phyloP scores from a whole-genome alignment of 2,888 invertebrate species.

The Diadegma fenestrale region DNA sequence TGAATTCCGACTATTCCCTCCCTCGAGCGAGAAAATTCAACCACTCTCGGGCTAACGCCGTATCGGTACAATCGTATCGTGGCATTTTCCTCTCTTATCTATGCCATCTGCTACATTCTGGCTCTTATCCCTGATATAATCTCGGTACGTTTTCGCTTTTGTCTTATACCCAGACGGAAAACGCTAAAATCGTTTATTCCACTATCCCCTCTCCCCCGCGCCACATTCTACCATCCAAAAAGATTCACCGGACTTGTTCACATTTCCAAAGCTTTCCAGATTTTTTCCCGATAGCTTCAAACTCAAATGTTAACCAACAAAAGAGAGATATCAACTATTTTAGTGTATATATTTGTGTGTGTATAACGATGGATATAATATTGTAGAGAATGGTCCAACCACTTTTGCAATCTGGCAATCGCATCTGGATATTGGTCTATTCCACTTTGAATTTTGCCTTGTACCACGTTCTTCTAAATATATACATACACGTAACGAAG shows the following conservation, averaged over 20 bases:
- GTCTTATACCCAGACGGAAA: slow-evolving; percentile 24
- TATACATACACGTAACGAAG: neutral
- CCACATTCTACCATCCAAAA: neutral
- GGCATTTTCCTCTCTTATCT: slow-evolving; percentile 44
- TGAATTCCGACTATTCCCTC: slow-evolving; percentile 27
- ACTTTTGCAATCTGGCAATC: slow-evolving; percentile 60
- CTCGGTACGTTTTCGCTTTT: slow-evolving; percentile 46
- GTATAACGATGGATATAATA: slow-evolving; percentile 19
- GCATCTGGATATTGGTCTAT: slow-evolving; percentile 58
- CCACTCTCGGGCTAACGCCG: slow-evolving; percentile 6
- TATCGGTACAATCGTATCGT: slow-evolving; percentile 33
- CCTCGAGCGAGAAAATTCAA: slow-evolving; percentile 20
- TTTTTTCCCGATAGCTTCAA: slow-evolving; percentile 26
- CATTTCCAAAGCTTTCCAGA: slow-evolving; percentile 24
- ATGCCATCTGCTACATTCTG: slow-evolving; percentile 49
- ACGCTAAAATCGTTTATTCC: slow-evolving; percentile 36
- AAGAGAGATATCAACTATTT: slow-evolving; percentile 15
- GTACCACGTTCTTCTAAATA: neutral
- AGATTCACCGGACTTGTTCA: neutral
- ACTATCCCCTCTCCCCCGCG: neutral
- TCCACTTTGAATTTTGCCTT: slow-evolving; percentile 40
- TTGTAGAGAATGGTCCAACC: slow-evolving; percentile 37
- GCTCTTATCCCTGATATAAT: slow-evolving; percentile 43
- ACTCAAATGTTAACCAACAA: slow-evolving; percentile 21
- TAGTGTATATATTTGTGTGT: neutral